These are phyloP conservation scores for Mus spicilegus DNA, from an alignment of 2,113 vertebrate genomes.

Conservation along the genomic window DNA sequence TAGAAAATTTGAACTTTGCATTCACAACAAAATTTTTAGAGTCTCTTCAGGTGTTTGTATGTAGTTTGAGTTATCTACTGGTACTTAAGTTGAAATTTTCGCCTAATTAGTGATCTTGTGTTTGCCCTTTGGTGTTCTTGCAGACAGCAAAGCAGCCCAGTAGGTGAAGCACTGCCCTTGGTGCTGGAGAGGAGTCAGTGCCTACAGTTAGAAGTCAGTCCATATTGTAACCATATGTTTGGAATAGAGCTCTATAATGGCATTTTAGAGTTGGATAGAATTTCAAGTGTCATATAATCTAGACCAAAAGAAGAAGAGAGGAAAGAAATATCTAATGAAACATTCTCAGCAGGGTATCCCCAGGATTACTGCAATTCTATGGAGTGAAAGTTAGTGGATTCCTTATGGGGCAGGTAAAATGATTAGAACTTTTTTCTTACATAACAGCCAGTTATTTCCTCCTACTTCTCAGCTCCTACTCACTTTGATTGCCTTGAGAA, in stretches of 20 bases:
- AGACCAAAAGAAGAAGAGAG: conserved; percentile 6
- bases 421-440: conserved; percentile 39
- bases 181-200: not conserved
- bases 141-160: rapidly evolving
- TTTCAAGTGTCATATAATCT: conserved; percentile 46
- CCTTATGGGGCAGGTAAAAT: conserved; percentile 41
- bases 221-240: conserved; percentile 42
- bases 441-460: conserved; percentile 19
- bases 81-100: not conserved
- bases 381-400: conserved; percentile 47
- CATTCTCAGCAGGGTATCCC: not conserved
- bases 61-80: not conserved
- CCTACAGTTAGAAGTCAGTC: not conserved
- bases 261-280: not conserved
- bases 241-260: not conserved
- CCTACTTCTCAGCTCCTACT: not conserved
- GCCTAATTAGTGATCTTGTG: not conserved
- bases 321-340: not conserved
- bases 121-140: not conserved
- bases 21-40: not conserved
- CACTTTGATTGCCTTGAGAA: conserved; percentile 42
- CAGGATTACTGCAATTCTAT: conserved; percentile 50
- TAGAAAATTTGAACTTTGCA: not conserved
- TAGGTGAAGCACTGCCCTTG: not conserved
- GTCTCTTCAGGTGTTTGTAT: not conserved